These are phyloP conservation scores for Holacanthella duospinosa DNA, from an alignment of 2,888 invertebrate genomes.

Conservation along the genomic window DNA sequence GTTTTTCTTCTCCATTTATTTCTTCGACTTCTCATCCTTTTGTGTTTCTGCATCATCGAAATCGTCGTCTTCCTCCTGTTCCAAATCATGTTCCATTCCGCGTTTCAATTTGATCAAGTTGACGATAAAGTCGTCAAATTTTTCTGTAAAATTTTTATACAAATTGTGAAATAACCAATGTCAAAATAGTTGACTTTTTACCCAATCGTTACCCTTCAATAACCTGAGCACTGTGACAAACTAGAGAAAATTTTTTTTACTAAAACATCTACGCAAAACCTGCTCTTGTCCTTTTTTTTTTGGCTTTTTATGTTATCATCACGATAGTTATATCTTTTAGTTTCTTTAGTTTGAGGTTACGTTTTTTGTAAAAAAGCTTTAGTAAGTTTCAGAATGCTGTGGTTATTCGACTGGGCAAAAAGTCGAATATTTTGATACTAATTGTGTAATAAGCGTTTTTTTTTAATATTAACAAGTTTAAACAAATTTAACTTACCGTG, in stretches of 20 bases:
- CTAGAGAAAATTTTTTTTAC: no score
- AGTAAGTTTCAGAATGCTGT: not conserved
- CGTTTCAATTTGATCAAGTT: constrained; percentile 25
- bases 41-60: constrained; percentile 11
- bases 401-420: not conserved
- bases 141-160: constrained; percentile 20
- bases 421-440: constrained; percentile 6
- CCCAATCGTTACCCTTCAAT: no score
- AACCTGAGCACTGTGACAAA: no score
- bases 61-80: constrained; percentile 24
- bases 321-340: no score
- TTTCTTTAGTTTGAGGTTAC: no score
- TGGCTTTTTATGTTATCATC: no score
- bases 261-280: no score
- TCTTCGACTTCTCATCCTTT: no score
- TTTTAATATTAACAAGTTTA: not conserved
- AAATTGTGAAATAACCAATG: not conserved
- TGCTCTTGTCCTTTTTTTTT: no score
- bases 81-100: constrained; percentile 21
- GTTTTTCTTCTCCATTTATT: no score
- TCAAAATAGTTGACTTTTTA: no score
- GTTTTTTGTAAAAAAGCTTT: not conserved
- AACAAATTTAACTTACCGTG: constrained; percentile 20
- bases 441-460: not conserved
- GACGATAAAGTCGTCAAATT: constrained; percentile 28